phyloP scores from a whole-genome alignment of 2,113 vertebrate genomes.

The Podarcis muralis region DNA sequence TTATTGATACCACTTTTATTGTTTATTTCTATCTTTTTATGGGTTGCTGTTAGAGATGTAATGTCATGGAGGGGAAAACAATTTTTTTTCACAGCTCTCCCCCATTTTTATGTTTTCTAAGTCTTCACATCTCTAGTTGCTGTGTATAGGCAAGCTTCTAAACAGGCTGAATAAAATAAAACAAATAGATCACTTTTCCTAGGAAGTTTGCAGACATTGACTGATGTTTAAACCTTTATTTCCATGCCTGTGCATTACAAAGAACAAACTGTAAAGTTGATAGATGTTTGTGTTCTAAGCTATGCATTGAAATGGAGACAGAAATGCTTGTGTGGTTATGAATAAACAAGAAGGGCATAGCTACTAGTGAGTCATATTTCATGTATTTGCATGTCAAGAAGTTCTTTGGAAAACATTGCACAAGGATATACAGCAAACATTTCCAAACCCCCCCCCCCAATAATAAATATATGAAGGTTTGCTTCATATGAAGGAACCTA shows the following conservation, averaged over 20 bases:
- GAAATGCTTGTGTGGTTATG: conserved; percentile 3
- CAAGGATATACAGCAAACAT: background rate
- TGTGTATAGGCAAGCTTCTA: too few relatives aligned
- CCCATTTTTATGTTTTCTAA: too few relatives aligned
- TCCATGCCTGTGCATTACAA: conserved; percentile 12
- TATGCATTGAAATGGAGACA: background rate
- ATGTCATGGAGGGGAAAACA: too few relatives aligned
- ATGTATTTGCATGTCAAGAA: background rate
- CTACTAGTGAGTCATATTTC: background rate
- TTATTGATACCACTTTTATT: background rate
- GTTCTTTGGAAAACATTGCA: conserved; percentile 30
- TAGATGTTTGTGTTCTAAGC: conserved; percentile 15
- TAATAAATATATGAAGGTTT: conserved; percentile 32
- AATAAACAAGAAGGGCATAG: background rate
- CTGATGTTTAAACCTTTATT: conserved; percentile 26
- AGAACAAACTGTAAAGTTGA: conserved; percentile 14
- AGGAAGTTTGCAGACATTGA: background rate
- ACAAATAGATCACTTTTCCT: background rate
- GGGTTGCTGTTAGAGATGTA: background rate
- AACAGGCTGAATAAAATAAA: background rate
- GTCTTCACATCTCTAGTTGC: too few relatives aligned
- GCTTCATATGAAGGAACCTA: background rate
- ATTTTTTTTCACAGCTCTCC: too few relatives aligned
- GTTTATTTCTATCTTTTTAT: background rate
- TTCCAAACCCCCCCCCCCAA: background rate